Percentiles rank a stretch among this genome's conserved stretches.
Conservation (phyloP, 2,797 vertebrate species). For the Bucorvus abyssinicus region DNA sequence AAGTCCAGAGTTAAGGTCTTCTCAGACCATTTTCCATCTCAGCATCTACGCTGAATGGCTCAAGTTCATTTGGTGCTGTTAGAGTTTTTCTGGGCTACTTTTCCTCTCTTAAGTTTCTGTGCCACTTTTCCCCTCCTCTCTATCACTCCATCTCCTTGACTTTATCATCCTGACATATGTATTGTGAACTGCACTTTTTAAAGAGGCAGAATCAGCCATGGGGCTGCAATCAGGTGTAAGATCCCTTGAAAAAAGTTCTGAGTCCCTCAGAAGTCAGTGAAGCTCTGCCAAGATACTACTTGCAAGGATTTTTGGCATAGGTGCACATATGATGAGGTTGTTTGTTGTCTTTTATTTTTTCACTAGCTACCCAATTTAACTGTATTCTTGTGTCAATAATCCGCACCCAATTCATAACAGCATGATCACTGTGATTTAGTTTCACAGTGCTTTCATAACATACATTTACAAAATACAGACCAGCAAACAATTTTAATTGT, state of each 20-base stretch:
- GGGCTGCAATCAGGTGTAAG: not conserved
- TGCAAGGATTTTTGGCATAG: not conserved
- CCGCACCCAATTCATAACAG: not conserved
- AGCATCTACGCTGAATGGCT: not conserved
- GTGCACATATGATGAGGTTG: not conserved
- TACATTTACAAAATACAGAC: not conserved
- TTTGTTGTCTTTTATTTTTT: not conserved
- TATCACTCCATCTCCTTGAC: not conserved
- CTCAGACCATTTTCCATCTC: not conserved
- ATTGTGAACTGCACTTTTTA: not conserved
- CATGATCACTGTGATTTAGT: not conserved
- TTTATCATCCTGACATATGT: fast-evolving
- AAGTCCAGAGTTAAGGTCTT: not conserved
- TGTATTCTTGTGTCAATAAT: not conserved
- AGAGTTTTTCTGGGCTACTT: not conserved
- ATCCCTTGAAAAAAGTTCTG: not conserved
- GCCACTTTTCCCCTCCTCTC: not conserved
- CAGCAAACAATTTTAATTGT: not conserved
- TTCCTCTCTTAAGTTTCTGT: not conserved
- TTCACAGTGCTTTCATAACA: not conserved
- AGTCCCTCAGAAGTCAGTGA: not conserved
- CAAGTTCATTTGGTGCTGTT: not conserved
- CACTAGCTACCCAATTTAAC: not conserved
- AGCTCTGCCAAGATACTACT: not conserved
- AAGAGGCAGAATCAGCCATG: not conserved